phyloP scores from a whole-genome alignment of 2,113 vertebrate species.

The Antechinus stuartii region DNA sequence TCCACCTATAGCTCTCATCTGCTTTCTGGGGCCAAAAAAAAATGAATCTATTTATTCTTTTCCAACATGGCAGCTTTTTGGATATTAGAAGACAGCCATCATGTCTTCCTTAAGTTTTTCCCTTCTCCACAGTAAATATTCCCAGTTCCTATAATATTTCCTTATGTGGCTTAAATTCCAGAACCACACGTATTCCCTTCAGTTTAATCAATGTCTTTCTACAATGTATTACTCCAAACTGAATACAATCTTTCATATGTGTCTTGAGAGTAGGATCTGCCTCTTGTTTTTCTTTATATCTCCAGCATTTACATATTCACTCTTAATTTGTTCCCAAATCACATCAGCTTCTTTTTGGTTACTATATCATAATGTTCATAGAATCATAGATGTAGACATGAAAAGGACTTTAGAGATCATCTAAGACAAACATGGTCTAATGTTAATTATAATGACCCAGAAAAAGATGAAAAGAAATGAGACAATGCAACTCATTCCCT shows the following conservation, averaged over 20 bases:
- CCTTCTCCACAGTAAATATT: background rate
- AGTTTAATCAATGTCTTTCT: background rate
- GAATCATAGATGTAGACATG: background rate
- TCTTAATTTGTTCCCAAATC: background rate
- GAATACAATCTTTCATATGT: background rate
- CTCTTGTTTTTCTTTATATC: background rate
- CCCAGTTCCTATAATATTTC: background rate
- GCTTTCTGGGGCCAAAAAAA: background rate
- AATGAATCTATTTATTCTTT: background rate
- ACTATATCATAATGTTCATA: background rate
- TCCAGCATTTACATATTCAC: background rate
- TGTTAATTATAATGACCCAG: background rate
- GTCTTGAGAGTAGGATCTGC: background rate
- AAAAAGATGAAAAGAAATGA: background rate
- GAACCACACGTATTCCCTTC: background rate
- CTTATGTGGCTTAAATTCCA: background rate
- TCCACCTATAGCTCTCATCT: background rate
- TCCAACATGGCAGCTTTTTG: background rate
- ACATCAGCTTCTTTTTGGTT: background rate
- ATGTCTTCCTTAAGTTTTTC: background rate
- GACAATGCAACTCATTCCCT: background rate
- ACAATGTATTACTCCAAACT: background rate
- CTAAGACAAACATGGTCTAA: background rate
- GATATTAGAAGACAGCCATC: background rate
- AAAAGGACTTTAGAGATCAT: background rate